Base-by-base conservation (phyloP, 1,140 invertebrate species). In the Pissodes strobi region DNA sequence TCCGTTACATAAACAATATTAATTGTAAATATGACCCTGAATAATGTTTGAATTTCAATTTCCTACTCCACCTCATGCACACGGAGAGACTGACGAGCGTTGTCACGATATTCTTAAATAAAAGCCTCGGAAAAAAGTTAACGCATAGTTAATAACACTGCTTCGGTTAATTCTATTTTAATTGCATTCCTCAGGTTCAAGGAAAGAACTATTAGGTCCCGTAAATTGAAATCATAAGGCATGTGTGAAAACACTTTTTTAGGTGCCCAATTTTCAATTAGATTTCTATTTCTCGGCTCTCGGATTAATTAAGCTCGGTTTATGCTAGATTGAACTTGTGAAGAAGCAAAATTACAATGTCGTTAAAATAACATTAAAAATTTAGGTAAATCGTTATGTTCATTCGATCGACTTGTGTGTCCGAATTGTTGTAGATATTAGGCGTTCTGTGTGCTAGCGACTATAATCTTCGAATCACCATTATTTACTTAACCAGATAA, bases 151-250 rank as follows among this genome's bases (percentile, higher is more conserved):
- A 56, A 56, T 56, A 56, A 56, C 38, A 56, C 53, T 25, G 22
- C 25, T 56, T 56, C 53, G 38, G 51, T 43, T 56, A 56, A 56
- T 56, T 56, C 19, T 37, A 56, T 41, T 56, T 56, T 56, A 56
- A 56, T 56, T 37, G 53, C 53, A 56, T 56, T 56, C 19, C 38
- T 37, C 9, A 19, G 34, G 21, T 56, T 25, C 22, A 56, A 19
- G 37, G 37, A 56, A 56, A 25, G n/a, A 12, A 38, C 53, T 43
- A 56, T 56, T 56, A 41, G 38, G 21, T 43, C 21, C 53, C 38
- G 53, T 56, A 56, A 56, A 56, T 41, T 56, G 53, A 56, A 56
- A 18, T 56, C 19, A 43, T 12, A 43, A 41, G 21, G 38, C 53
- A 56, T 56, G 53, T 56, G 53, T 55, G 30, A 39, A 55, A 55